phyloP scores from a whole-genome alignment of 2,113 vertebrate species.

The Otus sunia region DNA sequence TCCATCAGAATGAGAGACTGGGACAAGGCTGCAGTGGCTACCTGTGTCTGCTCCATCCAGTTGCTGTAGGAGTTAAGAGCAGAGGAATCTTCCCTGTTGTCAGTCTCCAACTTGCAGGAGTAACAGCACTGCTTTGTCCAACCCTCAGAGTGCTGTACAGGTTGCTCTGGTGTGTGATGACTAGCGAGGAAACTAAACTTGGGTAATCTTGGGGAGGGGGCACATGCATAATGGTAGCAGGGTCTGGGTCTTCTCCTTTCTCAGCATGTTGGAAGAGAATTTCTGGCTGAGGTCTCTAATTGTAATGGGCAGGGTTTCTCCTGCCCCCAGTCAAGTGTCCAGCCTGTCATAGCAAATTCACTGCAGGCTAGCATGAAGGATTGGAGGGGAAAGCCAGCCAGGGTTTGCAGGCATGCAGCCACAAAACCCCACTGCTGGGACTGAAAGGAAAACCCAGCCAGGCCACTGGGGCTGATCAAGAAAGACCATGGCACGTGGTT shows the following conservation, averaged over 20 bases:
- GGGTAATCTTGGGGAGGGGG: not conserved
- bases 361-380: fast-evolving
- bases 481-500: not conserved
- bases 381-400: not conserved
- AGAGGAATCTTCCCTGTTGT: not conserved
- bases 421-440: not conserved
- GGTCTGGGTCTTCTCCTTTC: not conserved
- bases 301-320: not conserved
- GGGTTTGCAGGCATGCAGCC: not conserved
- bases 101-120: not conserved
- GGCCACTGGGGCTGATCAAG: not conserved
- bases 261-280: not conserved
- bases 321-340: not conserved
- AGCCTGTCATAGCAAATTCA: not conserved
- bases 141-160: not conserved
- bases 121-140: not conserved
- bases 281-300: not conserved
- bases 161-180: not conserved
- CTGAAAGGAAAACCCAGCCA: not conserved
- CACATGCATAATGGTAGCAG: not conserved
- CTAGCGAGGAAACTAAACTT: not conserved
- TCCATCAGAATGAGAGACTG: not conserved
- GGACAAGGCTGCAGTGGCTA: not conserved
- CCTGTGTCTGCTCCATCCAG: not conserved
- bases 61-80: not conserved